Conservation (phyloP, 2,797 vertebrate species). For the Danionella dracula region DNA sequence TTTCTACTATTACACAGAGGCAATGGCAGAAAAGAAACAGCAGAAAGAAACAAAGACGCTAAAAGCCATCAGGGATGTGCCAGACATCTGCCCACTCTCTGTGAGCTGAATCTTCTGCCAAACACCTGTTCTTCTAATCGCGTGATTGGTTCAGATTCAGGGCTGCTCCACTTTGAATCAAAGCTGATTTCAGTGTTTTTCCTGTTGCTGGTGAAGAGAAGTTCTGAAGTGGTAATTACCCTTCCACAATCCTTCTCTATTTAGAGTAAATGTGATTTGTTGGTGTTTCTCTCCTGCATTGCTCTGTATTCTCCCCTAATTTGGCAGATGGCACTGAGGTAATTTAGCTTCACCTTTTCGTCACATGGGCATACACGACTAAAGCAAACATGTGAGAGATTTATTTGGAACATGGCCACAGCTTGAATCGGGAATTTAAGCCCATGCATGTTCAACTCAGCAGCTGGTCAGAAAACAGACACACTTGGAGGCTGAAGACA, state of each 20-base stretch:
- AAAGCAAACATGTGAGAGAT: not conserved
- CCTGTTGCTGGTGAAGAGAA: not conserved
- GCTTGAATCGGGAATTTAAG: not conserved
- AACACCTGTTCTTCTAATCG: not conserved
- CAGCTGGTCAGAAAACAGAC: conserved; percentile 36
- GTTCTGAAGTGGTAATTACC: not conserved
- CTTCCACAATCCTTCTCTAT: too few relatives aligned
- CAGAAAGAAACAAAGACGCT: not conserved
- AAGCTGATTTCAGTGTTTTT: not conserved
- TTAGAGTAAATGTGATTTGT: too few relatives aligned
- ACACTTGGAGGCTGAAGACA: too few relatives aligned
- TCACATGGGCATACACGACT: conserved; percentile 22
- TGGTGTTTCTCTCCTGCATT: not conserved
- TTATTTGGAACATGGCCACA: conserved; percentile 17
- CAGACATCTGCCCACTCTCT: not conserved
- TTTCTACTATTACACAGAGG: too few relatives aligned
- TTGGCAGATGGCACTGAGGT: conserved; percentile 30
- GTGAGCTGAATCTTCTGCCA: not conserved
- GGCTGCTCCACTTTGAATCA: not conserved
- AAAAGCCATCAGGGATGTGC: not conserved
- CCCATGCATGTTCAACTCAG: conserved; percentile 22
- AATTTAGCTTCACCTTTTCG: conserved; percentile 25
- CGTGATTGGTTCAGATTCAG: not conserved
- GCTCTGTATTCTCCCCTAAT: not conserved
- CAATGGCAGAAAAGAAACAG: too few relatives aligned